These are phyloP conservation scores for Frankliniella intonsa DNA, from an alignment of 2,888 invertebrate species.

Conservation along the genomic window DNA sequence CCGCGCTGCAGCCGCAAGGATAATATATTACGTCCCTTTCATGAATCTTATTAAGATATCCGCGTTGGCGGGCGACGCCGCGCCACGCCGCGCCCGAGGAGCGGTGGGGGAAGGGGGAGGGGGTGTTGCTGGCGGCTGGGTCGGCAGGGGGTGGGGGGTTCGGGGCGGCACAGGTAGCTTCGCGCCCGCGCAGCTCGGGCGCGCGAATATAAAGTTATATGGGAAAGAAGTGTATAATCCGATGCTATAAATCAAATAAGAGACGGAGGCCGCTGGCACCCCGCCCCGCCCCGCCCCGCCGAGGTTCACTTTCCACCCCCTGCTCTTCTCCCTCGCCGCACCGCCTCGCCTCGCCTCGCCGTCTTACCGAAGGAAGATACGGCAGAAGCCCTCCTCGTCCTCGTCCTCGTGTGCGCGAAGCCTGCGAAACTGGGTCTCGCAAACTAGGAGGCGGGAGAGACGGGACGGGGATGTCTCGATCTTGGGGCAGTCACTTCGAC, in stretches of 20 bases:
- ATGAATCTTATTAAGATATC: slow-evolving; percentile 80
- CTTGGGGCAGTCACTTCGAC: too few species aligned
- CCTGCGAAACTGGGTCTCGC: too few species aligned
- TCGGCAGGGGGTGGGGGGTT: neutral
- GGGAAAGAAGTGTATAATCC: slow-evolving; percentile 26
- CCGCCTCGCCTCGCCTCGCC: too few species aligned
- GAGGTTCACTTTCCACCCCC: neutral
- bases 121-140: neutral
- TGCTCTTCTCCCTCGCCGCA: neutral
- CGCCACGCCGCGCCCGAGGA: slow-evolving; percentile 12
- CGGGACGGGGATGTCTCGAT: too few species aligned
- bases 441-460: too few species aligned
- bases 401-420: too few species aligned
- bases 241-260: slow-evolving; percentile 23
- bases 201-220: slow-evolving; percentile 22
- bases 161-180: neutral
- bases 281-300: neutral
- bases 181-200: neutral
- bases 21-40: slow-evolving; percentile 73
- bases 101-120: neutral
- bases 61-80: slow-evolving; percentile 42
- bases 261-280: neutral
- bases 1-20: slow-evolving; percentile 28
- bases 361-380: too few species aligned
- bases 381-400: too few species aligned